Conservation (phyloP, 1,140 invertebrate species). For the Nymphalis io region DNA sequence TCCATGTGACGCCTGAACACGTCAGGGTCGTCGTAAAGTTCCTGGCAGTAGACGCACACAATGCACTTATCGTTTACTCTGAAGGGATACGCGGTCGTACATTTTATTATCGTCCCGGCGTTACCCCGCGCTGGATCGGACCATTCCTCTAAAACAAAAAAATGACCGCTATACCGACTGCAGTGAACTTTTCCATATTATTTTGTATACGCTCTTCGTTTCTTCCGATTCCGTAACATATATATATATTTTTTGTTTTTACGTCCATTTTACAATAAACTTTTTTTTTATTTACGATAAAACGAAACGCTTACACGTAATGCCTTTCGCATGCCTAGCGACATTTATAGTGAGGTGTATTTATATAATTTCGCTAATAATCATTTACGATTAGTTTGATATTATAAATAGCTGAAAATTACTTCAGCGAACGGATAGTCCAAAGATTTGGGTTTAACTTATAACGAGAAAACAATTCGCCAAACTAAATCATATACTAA, state of each 20-base stretch:
- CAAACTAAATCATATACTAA: slow-evolving; percentile 9
- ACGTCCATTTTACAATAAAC: neutral
- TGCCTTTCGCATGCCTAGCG: neutral
- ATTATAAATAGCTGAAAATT: slow-evolving; percentile 26
- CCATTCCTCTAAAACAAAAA: slow-evolving; percentile 72
- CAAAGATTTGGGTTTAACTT: slow-evolving; percentile 4
- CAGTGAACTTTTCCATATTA: slow-evolving; percentile 13
- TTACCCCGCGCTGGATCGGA: slow-evolving; percentile 65
- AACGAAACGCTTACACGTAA: neutral
- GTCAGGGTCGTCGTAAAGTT: slow-evolving; percentile 65
- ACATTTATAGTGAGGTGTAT: neutral
- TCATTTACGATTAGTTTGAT: neutral
- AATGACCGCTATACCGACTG: slow-evolving; percentile 45
- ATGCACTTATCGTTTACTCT: slow-evolving; percentile 70
- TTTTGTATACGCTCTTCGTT: slow-evolving; percentile 31
- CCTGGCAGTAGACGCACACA: slow-evolving; percentile 74
- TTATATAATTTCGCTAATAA: neutral
- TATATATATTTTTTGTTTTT: neutral
- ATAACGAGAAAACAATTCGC: slow-evolving; percentile 1
- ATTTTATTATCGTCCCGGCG: slow-evolving; percentile 61
- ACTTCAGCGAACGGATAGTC: neutral
- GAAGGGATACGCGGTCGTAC: slow-evolving; percentile 70
- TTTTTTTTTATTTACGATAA: neutral
- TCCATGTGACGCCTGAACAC: slow-evolving; percentile 64
- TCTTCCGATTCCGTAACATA: neutral